A percentile compares a stretch with the other conserved stretches of the same genome.
Evolutionary conservation across 2,888 invertebrate species (phyloP).

Genomic region (Argyresthia goedartella): DNA sequence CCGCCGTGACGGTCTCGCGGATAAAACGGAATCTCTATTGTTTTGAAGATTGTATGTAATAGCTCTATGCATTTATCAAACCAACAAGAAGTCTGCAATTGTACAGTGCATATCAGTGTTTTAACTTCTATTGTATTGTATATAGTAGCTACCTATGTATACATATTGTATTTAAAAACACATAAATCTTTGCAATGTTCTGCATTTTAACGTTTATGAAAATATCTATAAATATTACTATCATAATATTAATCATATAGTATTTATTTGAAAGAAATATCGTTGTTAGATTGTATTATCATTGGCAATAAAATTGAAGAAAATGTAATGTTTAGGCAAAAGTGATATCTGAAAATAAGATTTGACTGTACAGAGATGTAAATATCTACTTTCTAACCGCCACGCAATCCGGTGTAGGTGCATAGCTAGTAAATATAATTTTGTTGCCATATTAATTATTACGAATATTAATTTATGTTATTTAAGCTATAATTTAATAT

Average conservation of each 20-base stretch:
- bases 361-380: constrained; percentile 57
- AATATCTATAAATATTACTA: constrained; percentile 30
- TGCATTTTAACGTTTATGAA: constrained; percentile 38
- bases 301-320: constrained; percentile 58
- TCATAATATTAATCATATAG: constrained; percentile 12
- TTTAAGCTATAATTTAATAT: constrained; percentile 60
- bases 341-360: constrained; percentile 25
- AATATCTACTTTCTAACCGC: constrained; percentile 58
- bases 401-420: constrained; percentile 48
- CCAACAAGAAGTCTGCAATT: constrained; percentile 35
- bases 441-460: constrained; percentile 69
- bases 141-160: constrained; percentile 25
- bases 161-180: constrained; percentile 15
- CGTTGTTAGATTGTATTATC: constrained; percentile 43
- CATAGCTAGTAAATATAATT: constrained; percentile 63
- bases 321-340: constrained; percentile 44
- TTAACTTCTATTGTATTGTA: constrained; percentile 46
- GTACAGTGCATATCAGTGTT: constrained; percentile 57
- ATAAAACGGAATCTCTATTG: constrained; percentile 8
- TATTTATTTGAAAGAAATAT: constrained; percentile 13
- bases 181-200: constrained; percentile 34
- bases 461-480: constrained; percentile 64
- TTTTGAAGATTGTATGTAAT: constrained; percentile 10
- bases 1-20: background rate
- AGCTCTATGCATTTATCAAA: constrained; percentile 28